These are phyloP conservation scores for Amphiprion percula DNA, from an alignment of 2,113 vertebrate species.

Conservation along the genomic window DNA sequence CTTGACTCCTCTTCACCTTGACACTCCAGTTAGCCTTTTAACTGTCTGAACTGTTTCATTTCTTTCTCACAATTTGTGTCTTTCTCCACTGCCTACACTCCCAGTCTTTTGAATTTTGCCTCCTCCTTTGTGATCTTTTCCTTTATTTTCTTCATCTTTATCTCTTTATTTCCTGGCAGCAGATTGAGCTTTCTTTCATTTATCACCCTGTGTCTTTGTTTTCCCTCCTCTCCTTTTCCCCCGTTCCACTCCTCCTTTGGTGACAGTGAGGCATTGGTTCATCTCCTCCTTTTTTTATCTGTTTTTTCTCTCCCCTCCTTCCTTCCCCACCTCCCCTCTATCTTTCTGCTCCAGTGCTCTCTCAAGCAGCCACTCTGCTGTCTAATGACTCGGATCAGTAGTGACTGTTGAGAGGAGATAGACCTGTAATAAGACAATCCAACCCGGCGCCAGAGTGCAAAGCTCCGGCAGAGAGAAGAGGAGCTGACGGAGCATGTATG, in stretches of 20 bases:
- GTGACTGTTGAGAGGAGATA: constrained; percentile 74
- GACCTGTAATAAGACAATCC: constrained; percentile 73
- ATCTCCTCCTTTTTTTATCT: constrained; percentile 41
- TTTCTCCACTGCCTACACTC: constrained; percentile 26
- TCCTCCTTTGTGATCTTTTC: constrained; percentile 17
- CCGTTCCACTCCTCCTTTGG: not conserved
- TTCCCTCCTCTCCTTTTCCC: not conserved
- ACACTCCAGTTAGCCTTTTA: constrained; percentile 14
- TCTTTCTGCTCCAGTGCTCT: constrained; percentile 69
- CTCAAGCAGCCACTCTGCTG: constrained; percentile 72
- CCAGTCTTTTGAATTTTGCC: not conserved
- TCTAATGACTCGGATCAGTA: constrained; percentile 76
- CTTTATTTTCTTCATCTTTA: constrained; percentile 6
- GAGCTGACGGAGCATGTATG: constrained; percentile 19
- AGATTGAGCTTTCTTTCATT: constrained; percentile 9
- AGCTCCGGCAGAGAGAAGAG: constrained; percentile 29
- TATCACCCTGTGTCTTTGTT: constrained; percentile 1
- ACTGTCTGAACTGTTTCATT: not conserved
- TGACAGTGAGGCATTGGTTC: constrained; percentile 51
- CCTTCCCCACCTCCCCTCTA: not conserved
- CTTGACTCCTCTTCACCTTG: constrained; percentile 7
- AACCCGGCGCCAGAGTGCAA: constrained; percentile 19
- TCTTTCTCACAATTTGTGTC: constrained; percentile 6
- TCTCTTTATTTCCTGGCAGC: constrained; percentile 14
- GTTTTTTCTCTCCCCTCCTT: constrained; percentile 1